A percentile compares a stretch with the other conserved stretches of the same genome.
Evolutionary conservation across 2,797 vertebrate genomes (phyloP).

Genomic region (Serranus cabrilla): DNA sequence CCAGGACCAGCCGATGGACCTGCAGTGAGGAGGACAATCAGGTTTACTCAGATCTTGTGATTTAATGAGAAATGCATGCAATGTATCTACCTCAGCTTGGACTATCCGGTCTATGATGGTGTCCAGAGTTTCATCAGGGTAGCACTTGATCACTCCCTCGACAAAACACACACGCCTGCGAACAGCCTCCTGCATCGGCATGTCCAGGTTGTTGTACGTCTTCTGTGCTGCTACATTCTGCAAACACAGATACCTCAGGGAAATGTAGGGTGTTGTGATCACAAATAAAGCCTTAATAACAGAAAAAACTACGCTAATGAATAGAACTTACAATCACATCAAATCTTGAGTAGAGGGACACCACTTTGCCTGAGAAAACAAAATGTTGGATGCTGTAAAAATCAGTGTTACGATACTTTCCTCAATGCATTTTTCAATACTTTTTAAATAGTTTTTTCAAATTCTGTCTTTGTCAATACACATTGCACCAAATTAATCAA

Average conservation of each 20-base stretch:
- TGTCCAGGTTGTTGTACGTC: constrained; percentile 93
- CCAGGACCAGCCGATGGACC: constrained; percentile 97
- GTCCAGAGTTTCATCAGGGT: constrained; percentile 90
- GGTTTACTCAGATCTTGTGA: too few species aligned
- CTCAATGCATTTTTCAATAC: neutral
- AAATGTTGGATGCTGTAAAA: neutral
- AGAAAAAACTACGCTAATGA: neutral
- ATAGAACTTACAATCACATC: constrained; percentile 95
- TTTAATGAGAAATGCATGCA: too few species aligned
- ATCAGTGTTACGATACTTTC: neutral
- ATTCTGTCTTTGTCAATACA: too few species aligned
- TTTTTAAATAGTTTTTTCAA: too few species aligned
- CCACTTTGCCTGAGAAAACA: constrained; percentile 88
- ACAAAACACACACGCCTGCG: constrained; percentile 83
- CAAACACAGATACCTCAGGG: neutral
- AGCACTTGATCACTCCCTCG: constrained; percentile 93
- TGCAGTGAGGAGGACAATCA: constrained; percentile 53
- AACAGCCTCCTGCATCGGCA: constrained; percentile 89
- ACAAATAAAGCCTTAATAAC: fast-evolving
- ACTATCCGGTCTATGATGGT: constrained; percentile 90
- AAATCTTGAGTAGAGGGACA: constrained; percentile 95
- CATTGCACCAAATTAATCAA: too few species aligned
- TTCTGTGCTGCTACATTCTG: constrained; percentile 95
- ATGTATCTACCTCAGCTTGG: constrained; percentile 86
- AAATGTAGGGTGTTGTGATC: too few species aligned